Conservation (phyloP, 37 sponge, comb jelly and placozoan genomes). For the Eunapius fragilis region DNA sequence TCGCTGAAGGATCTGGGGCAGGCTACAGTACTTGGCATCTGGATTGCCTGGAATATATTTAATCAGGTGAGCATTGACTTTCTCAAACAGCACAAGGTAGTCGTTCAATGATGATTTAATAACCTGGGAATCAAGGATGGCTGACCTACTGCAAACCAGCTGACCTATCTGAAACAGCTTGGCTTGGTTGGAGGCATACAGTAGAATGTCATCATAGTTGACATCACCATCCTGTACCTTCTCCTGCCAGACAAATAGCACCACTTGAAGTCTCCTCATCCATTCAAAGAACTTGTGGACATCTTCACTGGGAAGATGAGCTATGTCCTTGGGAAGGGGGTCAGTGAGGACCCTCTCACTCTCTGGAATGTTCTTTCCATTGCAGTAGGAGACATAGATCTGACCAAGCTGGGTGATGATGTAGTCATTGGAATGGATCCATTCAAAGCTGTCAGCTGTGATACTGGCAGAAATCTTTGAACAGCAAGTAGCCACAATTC, state of each 20-base stretch:
- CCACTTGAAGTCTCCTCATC: conserved; percentile 35
- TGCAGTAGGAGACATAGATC: conserved; percentile 45
- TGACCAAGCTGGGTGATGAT: conserved; percentile 35
- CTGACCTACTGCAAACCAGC: conserved; percentile 26
- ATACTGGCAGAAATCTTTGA: conserved; percentile 9
- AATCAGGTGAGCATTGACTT: conserved; percentile 30
- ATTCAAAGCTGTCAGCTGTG: conserved; percentile 38
- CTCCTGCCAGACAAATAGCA: conserved; percentile 41
- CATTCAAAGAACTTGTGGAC: conserved; percentile 63
- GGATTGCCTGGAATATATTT: conserved; percentile 55
- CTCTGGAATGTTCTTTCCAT: conserved; percentile 21
- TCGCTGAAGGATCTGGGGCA: conserved; percentile 26
- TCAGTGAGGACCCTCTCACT: conserved; percentile 3
- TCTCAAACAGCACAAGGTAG: conserved; percentile 34
- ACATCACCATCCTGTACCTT: conserved; percentile 23
- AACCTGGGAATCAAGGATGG: conserved; percentile 15
- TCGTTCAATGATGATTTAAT: conserved; percentile 9
- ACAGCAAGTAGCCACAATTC: conserved; percentile 45
- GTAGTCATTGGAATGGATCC: conserved; percentile 28
- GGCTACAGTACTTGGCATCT: conserved; percentile 51
- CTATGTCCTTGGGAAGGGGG: conserved; percentile 19
- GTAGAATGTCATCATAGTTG: conserved; percentile 64
- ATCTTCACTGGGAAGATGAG: conserved; percentile 7
- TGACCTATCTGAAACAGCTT: conserved; percentile 18
- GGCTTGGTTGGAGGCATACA: conserved; percentile 41